Percentiles rank a stretch among this genome's conserved stretches.
Conservation (phyloP, 2,797 vertebrate genomes). For the Leucoraja ocellata region DNA sequence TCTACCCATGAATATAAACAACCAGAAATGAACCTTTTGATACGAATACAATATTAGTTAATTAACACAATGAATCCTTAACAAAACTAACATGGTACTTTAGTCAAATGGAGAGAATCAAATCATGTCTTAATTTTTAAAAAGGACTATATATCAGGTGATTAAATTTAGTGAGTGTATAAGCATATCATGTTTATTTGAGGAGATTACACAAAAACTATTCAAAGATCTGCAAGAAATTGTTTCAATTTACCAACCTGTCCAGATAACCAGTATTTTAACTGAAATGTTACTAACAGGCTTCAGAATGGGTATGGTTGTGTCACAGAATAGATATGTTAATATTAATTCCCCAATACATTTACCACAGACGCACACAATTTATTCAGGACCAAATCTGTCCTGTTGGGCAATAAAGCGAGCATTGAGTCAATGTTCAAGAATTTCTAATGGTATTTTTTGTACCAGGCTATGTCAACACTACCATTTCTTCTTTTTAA, state of each 20-base stretch:
- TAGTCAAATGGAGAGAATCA: neutral
- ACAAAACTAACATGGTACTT: no score
- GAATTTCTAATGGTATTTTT: neutral
- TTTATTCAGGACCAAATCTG: neutral
- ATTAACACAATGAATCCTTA: neutral
- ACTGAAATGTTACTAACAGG: neutral
- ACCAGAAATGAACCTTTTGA: neutral
- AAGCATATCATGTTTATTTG: neutral
- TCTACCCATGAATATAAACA: neutral
- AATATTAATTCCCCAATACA: neutral
- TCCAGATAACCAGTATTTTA: neutral
- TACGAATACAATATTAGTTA: neutral
- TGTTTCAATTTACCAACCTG: neutral
- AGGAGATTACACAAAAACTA: neutral
- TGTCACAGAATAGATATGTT: neutral
- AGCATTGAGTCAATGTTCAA: slow-evolving; percentile 7
- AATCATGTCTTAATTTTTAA: neutral
- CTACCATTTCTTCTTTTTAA: neutral
- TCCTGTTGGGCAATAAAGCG: neutral
- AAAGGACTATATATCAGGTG: neutral
- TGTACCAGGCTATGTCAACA: neutral
- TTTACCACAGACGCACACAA: neutral
- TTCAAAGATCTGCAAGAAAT: no score
- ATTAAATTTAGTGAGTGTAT: neutral
- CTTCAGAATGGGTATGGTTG: neutral